These are phyloP conservation scores for Nannoperca australis DNA, from an alignment of 2,797 vertebrate species.

Conservation along the genomic window DNA sequence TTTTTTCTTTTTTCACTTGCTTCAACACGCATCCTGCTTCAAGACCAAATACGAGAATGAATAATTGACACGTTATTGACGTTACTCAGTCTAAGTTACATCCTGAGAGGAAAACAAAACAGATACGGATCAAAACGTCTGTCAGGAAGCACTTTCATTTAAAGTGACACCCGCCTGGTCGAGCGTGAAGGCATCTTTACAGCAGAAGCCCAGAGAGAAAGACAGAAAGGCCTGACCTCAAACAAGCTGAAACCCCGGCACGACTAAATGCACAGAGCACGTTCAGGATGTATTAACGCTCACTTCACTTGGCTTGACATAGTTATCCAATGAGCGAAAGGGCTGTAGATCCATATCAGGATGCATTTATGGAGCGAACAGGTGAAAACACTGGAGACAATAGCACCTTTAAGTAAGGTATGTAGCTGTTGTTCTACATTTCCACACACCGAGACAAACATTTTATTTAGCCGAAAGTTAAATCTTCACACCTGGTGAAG, in stretches of 20 bases:
- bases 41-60: not conserved
- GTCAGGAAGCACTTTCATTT: conserved; percentile 11
- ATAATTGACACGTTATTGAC: not conserved
- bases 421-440: not conserved
- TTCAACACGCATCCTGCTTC: not conserved
- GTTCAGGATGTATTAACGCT: not conserved
- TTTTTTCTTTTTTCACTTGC: not conserved
- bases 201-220: conserved; percentile 1
- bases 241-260: not conserved
- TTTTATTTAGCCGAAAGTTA: not conserved
- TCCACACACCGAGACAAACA: not conserved
- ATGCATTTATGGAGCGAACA: not conserved
- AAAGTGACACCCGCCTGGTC: conserved; percentile 5
- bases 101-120: conserved; percentile 12
- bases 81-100: not conserved
- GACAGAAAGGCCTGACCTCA: not conserved
- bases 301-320: conserved; percentile 19
- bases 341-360: not conserved
- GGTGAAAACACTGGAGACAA: not conserved
- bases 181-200: conserved; percentile 27
- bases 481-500: not conserved
- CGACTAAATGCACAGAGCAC: not conserved
- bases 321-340: not conserved
- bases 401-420: no score
- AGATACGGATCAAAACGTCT: conserved; percentile 8